Conservation (phyloP, 2,888 invertebrate genomes). For the Drosophila ustulata region DNA sequence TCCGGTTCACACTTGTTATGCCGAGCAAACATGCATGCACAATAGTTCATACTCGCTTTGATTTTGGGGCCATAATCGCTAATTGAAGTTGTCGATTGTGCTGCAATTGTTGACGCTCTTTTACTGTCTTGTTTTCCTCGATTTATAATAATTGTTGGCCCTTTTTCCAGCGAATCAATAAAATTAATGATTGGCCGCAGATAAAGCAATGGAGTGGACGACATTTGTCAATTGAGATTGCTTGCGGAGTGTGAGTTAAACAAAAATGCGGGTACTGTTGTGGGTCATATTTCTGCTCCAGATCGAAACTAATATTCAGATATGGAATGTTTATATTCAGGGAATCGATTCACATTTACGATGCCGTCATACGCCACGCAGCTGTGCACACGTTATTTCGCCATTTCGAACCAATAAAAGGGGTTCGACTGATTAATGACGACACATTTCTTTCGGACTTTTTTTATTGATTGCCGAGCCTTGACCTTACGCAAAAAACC, state of each 20-base stretch:
- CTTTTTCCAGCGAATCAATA: slow-evolving; percentile 50
- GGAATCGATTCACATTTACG: not conserved
- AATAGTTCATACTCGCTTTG: slow-evolving; percentile 12
- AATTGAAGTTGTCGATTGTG: slow-evolving; percentile 63
- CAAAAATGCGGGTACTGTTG: not conserved
- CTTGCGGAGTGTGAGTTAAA: not conserved
- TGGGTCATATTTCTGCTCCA: not conserved
- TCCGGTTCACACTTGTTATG: slow-evolving; percentile 45
- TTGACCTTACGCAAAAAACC: slow-evolving; percentile 45
- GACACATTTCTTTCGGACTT: slow-evolving; percentile 17
- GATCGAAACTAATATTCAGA: not conserved
- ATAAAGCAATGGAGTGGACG: slow-evolving; percentile 35
- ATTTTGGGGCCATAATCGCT: slow-evolving; percentile 50
- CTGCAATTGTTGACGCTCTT: slow-evolving; percentile 40
- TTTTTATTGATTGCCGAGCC: slow-evolving; percentile 25
- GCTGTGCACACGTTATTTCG: slow-evolving; percentile 13
- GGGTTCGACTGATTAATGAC: slow-evolving; percentile 41
- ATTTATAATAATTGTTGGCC: slow-evolving; percentile 34
- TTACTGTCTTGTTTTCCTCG: slow-evolving; percentile 35
- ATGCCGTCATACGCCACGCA: slow-evolving; percentile 3
- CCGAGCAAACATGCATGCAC: slow-evolving; percentile 8
- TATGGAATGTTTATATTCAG: not conserved
- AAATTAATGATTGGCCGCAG: slow-evolving; percentile 32
- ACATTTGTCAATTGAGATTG: slow-evolving; percentile 34
- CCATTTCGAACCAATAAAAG: slow-evolving; percentile 10